Evolutionary conservation across 2,797 vertebrate genomes (phyloP), one percentile per base, ranked within the genome.

Genomic region (Cirrhinus molitorella): DNA sequence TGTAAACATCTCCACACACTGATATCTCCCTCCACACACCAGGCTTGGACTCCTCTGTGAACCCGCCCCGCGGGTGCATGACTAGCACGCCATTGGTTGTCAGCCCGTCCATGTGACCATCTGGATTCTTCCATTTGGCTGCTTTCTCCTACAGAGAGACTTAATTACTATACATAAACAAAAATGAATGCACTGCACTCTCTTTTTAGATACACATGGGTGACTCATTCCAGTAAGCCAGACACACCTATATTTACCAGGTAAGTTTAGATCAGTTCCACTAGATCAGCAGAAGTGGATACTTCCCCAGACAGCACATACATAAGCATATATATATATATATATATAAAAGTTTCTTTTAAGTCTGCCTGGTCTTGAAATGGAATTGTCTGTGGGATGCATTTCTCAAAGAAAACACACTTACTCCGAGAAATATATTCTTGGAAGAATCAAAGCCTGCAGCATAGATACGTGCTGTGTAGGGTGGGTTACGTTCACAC

Each of bases 371-470:
- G n/a, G n/a, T n/a, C n/a, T n/a, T n/a, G n/a, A n/a, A n/a, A n/a
- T n/a, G n/a, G n/a, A n/a, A n/a, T n/a, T n/a, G n/a, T n/a, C n/a
- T n/a, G n/a, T n/a, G n/a, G n/a, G n/a, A n/a, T n/a, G n/a, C n/a
- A n/a, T n/a, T n/a, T n/a, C n/a, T n/a, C n/a, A n/a, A n/a, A 28
- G 45, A 79, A 66, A 71, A 61, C 19, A 2, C 51, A 73, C 86
- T 96, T 95, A 99, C 98, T 93, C 98, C 98, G n/a, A 99, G 97
- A 91, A 99, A 99, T 92, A 99, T 99, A 91, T 99, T 99, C 94
- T 98, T 99, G 80, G 98, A 99, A 0, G 98, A 97, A 93, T 99
- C 98, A n/a, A 99, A 99, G 45, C 98, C 98, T 2, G 98, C 98
- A 61, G 98, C 98, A 3, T 96, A 99, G 92, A 99, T 99, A 84